Evolutionary conservation across 2,113 vertebrate genomes (phyloP).

Genomic region (Poicephalus gulielmi): DNA sequence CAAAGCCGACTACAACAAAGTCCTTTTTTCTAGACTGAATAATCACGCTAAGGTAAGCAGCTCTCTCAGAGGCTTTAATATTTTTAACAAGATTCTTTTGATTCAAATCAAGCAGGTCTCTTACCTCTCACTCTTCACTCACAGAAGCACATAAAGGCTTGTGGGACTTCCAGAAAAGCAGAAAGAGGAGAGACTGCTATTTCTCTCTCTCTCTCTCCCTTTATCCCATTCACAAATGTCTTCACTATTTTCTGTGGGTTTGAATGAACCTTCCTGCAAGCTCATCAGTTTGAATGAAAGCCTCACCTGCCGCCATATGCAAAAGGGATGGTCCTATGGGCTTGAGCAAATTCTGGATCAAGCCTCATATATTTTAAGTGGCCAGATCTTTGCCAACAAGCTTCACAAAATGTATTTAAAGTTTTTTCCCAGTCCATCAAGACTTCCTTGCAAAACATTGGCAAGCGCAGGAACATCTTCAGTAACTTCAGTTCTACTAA

Average conservation of each 20-base stretch:
- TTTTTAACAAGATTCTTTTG: conserved; percentile 47
- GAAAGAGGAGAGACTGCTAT: not conserved
- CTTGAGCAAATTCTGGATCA: not conserved
- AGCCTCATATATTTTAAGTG: not conserved
- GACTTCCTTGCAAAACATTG: not conserved
- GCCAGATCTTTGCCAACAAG: not conserved
- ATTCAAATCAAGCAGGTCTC: conserved; percentile 2
- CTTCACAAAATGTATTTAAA: not conserved
- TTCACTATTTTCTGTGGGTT: not conserved
- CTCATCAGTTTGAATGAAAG: not conserved
- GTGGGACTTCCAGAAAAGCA: not conserved
- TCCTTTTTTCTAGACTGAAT: conserved; percentile 39
- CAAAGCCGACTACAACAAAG: not conserved
- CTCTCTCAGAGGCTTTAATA: not conserved
- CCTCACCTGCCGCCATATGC: not conserved
- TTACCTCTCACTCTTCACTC: not conserved
- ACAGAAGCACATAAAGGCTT: not conserved
- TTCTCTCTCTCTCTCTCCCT: not conserved
- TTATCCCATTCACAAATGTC: not conserved
- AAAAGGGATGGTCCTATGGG: not conserved
- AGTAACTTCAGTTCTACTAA: not conserved
- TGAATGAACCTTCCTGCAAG: not conserved
- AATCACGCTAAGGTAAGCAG: conserved; percentile 34
- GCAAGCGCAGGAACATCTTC: not conserved
- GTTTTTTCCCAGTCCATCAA: not conserved